Conservation (phyloP, 2,113 vertebrate species). For the Ceyx melanurus region DNA sequence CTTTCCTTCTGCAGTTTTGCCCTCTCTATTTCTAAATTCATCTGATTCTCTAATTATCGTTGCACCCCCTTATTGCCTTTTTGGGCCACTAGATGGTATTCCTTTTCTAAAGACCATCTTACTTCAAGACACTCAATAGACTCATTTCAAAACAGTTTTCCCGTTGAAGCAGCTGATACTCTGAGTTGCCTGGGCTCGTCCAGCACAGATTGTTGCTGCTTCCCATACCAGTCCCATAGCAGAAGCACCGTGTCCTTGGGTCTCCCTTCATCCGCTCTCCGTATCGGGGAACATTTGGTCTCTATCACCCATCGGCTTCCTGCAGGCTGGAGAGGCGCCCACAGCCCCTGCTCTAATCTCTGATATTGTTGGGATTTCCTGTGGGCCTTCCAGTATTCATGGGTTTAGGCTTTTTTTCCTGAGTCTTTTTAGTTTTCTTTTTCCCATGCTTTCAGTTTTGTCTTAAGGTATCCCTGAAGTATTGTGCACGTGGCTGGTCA, state of each 20-base stretch:
- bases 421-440: not conserved
- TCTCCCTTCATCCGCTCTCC: not conserved
- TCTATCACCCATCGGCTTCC: slow-evolving; percentile 31
- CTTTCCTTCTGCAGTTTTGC: not conserved
- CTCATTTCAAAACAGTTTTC: not conserved
- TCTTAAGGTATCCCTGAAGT: not conserved
- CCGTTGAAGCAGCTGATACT: not conserved
- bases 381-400: not conserved
- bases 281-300: not conserved
- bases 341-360: slow-evolving; percentile 30
- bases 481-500: not conserved
- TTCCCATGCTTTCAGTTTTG: not conserved
- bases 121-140: not conserved
- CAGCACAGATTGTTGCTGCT: not conserved
- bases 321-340: slow-evolving; percentile 36
- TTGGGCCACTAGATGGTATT: slow-evolving; percentile 67
- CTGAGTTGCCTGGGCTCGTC: not conserved
- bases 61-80: slow-evolving; percentile 17
- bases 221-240: not conserved
- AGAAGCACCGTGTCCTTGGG: not conserved
- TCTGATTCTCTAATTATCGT: slow-evolving; percentile 2
- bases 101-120: slow-evolving; percentile 49
- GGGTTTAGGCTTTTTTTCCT: not conserved
- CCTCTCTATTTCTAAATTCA: slow-evolving; percentile 1
- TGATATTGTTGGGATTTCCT: slow-evolving; percentile 57